Base-by-base conservation (phyloP, 2,888 invertebrate species). In the Cosmopolites sordidus region DNA sequence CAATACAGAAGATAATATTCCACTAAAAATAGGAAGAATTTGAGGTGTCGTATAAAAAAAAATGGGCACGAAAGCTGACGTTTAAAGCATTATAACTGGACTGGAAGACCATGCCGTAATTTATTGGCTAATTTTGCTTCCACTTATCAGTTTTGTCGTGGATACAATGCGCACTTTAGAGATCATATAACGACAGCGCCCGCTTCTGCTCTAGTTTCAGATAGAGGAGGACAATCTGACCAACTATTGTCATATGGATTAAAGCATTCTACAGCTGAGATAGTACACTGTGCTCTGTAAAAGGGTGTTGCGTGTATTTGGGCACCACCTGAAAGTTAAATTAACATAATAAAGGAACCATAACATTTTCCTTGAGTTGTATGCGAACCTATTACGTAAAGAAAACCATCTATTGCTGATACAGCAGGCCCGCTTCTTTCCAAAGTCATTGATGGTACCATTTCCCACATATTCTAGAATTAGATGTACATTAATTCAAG, bases 201-300 rank as follows among this genome's bases (percentile, higher is more conserved):
- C 40, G 92, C 91, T 75, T 92, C 92, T 48, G 91, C 89, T 59
- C 93, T 82, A 63, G 89, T 87, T 68, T 87, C 86, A 16, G 91
- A 89, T 69, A 94, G 79, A 58, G 87, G 80, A 41, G 88, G 86
- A 61, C 88, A 87, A 64, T 85, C 79, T 60, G 82, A 80, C 94
- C 95, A 95, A 46, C 76, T 75, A 73, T 87, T 84, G 11, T 79
- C 81, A 50, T 83, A 75, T 8, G 92, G 92, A 75, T 92, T 88
- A 75, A 87, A 94, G 62, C 87, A 80, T 75, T 94, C 92, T 11
- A 91, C 89, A 46, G 85, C 83, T 61, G 87, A 83, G 59, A 93
- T 84, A 38, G 92, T 88, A 62, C 88, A 84, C 71, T 90, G 88
- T 45, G 89, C 89, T 63, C 90, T 82, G 77, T 90, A 92, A 75